Base-by-base conservation (phyloP, 2,797 vertebrate genomes). In the Danio kyathit region DNA sequence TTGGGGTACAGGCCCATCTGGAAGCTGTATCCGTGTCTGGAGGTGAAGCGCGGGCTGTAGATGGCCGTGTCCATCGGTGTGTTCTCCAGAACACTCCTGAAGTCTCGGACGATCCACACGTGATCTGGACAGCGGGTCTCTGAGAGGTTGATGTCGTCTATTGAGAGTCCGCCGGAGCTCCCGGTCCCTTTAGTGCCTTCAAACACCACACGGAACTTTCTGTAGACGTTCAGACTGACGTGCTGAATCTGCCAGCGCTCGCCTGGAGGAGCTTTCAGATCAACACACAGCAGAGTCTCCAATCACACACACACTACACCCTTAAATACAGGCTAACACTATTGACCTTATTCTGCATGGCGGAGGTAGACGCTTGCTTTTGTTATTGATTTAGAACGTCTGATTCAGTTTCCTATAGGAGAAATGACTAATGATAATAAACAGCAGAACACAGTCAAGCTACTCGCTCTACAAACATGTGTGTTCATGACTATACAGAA, bases 81-180 rank as follows among this genome's bases (percentile, higher is more conserved):
- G 13, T 88, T 88, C 51, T 89, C 66, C 63, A 95, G 86, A 74
- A 95, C 88, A 0, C 80, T 1, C 0, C 85, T 91, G 83, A 98
- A 95, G 89, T 96, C 93, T 59, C 80, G 90, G 80, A 98, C 94
- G 10, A 90, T 94, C 96, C 96, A 98, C 82, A 93, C 3, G 0
- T 96, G 93, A 49, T 97, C 93, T 44, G 96, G 96, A 77, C 97
- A 98, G 51, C 81, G 85, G 0, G 94, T 93, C 89, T 97, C 95
- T 0, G 95, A 96, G 66, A 97, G 91, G 88, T 96, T 98, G 81
- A 98, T 94, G 86, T 98, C 96, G 0, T 97, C 96, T 52, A 97
- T 81, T 19, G 97, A 96, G 64, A 98, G 91, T 16, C 96, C 96
- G 52, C 96, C 95, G 0, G 48, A 61, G 0, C 14, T 16, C 0